Conservation (phyloP, 2,888 invertebrate genomes). For the Acleris sparsana region DNA sequence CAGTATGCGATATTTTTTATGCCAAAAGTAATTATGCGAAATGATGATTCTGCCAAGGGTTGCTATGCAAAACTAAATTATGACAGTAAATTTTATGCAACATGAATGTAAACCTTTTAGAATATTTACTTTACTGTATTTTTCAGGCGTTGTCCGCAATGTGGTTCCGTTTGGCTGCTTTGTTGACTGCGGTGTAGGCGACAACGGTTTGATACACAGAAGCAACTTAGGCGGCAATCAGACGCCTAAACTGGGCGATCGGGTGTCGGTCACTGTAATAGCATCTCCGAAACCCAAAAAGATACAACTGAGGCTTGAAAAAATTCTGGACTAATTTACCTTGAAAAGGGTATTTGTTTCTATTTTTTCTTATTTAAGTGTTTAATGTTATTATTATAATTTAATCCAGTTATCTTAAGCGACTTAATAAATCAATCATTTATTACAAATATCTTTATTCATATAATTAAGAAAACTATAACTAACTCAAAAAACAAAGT, state of each 20-base stretch:
- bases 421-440: slow-evolving; percentile 21
- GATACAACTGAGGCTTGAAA: slow-evolving; percentile 81
- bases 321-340: slow-evolving; percentile 61
- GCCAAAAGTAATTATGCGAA: too few relatives aligned
- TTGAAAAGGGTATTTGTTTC: slow-evolving; percentile 9
- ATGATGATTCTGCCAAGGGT: too few relatives aligned
- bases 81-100: too few relatives aligned
- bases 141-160: slow-evolving; percentile 90
- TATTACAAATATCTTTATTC: slow-evolving; percentile 24
- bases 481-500: background rate
- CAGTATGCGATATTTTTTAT: too few relatives aligned
- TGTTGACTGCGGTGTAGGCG: slow-evolving; percentile 92
- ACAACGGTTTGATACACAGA: slow-evolving; percentile 87
- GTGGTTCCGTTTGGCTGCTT: slow-evolving; percentile 96
- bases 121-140: too few relatives aligned
- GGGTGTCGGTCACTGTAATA: slow-evolving; percentile 86
- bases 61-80: too few relatives aligned
- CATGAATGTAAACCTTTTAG: too few relatives aligned
- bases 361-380: slow-evolving; percentile 5
- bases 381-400: background rate
- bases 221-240: slow-evolving; percentile 82
- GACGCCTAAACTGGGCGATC: slow-evolving; percentile 86
- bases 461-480: slow-evolving; percentile 18
- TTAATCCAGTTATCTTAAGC: background rate
- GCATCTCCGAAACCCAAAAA: slow-evolving; percentile 83